phyloP scores from a whole-genome alignment of 30 jellyfish, hydroid and myxozoan genomes.

The Aurelia sp. region DNA sequence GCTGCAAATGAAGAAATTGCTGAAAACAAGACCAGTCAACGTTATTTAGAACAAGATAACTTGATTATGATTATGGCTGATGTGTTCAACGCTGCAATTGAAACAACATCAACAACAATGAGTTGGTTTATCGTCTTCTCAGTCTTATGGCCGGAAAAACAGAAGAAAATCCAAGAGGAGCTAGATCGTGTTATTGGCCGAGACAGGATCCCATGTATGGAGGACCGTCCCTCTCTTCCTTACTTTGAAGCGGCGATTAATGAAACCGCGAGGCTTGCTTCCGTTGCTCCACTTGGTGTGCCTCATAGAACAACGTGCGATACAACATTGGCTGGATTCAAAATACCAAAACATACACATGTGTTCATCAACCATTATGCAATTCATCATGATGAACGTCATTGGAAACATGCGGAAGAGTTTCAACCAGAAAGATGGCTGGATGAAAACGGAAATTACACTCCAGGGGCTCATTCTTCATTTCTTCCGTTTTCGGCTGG shows the following conservation, averaged over 20 bases:
- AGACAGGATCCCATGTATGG: constrained; percentile 38
- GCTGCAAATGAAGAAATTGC: constrained; percentile 64
- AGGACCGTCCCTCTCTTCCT: constrained; percentile 62
- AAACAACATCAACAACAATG: constrained; percentile 75
- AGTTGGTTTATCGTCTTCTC: constrained; percentile 74
- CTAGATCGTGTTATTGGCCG: constrained; percentile 66
- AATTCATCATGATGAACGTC: constrained; percentile 73
- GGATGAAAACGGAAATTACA: constrained; percentile 33
- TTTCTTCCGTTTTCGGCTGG: constrained; percentile 67
- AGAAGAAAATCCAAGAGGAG: constrained; percentile 57
- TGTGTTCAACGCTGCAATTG: constrained; percentile 73
- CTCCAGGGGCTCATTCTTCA: constrained; percentile 11
- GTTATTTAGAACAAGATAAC: constrained; percentile 52
- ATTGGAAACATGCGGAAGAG: constrained; percentile 42
- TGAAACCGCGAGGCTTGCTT: constrained; percentile 75
- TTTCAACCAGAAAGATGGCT: constrained; percentile 63
- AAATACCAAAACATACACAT: constrained; percentile 64
- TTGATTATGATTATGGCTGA: constrained; percentile 70
- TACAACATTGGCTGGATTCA: constrained; percentile 74
- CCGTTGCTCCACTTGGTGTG: constrained; percentile 74
- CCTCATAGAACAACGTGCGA: constrained; percentile 82
- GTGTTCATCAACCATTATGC: constrained; percentile 67
- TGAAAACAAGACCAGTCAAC: constrained; percentile 38
- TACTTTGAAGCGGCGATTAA: constrained; percentile 73
- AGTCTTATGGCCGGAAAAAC: constrained; percentile 69